These are phyloP conservation scores for Natator depressus DNA, from an alignment of 2,113 vertebrate genomes.

Conservation along the genomic window DNA sequence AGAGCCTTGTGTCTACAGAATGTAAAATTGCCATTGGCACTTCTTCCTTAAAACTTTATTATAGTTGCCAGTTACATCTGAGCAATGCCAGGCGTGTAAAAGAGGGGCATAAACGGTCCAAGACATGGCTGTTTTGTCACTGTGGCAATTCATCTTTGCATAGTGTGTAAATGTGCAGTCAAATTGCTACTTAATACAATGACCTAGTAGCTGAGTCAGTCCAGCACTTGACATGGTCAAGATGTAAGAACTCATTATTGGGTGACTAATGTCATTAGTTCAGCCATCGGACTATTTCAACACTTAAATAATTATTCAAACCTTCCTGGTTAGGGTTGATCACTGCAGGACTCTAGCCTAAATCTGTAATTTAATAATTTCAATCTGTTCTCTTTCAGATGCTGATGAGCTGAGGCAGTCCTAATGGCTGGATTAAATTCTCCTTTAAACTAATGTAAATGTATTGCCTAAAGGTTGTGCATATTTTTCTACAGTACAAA, in stretches of 20 bases:
- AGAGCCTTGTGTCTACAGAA: neutral
- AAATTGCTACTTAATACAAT: neutral
- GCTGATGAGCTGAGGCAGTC: conserved; percentile 25
- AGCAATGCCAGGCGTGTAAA: fast-evolving
- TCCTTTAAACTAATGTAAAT: neutral
- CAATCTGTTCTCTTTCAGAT: conserved; percentile 47
- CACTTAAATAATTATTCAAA: neutral
- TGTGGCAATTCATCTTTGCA: too few relatives aligned
- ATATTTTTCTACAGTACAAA: neutral
- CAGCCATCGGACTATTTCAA: too few relatives aligned
- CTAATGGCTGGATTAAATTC: conserved; percentile 8
- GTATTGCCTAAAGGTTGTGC: neutral
- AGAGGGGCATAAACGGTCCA: neutral
- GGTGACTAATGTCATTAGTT: neutral
- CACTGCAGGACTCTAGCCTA: neutral
- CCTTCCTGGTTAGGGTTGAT: neutral
- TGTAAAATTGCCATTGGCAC: neutral
- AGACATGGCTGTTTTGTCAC: neutral
- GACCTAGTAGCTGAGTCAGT: neutral
- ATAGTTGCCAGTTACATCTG: neutral
- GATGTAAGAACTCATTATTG: neutral
- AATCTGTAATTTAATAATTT: neutral
- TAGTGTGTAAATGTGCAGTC: neutral
- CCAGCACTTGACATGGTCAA: neutral
- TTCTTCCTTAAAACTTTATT: neutral